Conservation (phyloP, 2,888 invertebrate species). For the Brachyopa scutellaris region DNA sequence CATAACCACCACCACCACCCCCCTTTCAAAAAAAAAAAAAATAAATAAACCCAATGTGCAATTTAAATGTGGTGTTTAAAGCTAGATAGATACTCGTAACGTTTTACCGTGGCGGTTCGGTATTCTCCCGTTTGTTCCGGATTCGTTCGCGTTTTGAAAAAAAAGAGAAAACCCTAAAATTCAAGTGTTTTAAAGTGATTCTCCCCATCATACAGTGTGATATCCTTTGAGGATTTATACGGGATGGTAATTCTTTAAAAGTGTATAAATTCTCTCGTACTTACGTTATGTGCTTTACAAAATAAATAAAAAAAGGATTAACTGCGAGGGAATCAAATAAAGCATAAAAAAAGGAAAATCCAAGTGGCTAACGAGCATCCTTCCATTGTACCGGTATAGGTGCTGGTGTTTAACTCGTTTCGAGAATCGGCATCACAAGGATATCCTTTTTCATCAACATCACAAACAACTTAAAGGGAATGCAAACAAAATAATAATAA, state of each 20-base stretch:
- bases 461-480: conserved; percentile 11
- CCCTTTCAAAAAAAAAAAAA: background rate
- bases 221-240: conserved; percentile 5
- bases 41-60: too few species aligned
- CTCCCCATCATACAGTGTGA: background rate
- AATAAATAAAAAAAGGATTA: conserved; percentile 23
- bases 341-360: conserved; percentile 30
- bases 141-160: background rate
- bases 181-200: background rate
- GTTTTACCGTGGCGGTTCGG: conserved; percentile 20
- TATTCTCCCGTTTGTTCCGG: background rate
- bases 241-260: background rate
- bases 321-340: conserved; percentile 26
- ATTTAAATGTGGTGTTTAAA: too few species aligned
- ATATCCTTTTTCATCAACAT: conserved; percentile 1
- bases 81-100: too few species aligned
- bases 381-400: conserved; percentile 19
- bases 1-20: conserved; percentile 12
- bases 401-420: conserved; percentile 19
- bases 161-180: too few species aligned
- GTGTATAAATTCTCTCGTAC: background rate
- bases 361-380: conserved; percentile 17
- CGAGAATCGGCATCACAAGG: conserved; percentile 12
- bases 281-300: background rate
- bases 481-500: too few species aligned